Evolutionary conservation across 2,113 vertebrate genomes (phyloP), one percentile per base, ranked within the genome.

Genomic region (Varanus komodoensis): DNA sequence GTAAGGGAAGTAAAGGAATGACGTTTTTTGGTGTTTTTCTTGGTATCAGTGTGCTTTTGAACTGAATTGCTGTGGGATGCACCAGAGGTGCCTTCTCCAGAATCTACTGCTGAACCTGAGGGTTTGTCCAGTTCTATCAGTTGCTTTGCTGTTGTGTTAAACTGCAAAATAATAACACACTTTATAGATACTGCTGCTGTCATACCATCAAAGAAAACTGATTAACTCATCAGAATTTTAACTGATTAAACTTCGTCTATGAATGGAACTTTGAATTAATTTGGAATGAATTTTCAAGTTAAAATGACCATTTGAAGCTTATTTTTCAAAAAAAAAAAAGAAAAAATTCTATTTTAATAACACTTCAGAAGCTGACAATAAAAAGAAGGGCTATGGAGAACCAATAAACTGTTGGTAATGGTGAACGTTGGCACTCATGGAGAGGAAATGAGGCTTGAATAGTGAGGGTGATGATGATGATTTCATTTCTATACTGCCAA

Each of bases 1-100:
- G 98, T 99, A 93, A 99, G 98, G 34, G 99, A 99, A 79, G 99
- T 99, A 97, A 99, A 99, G 82, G 99, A 99, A 97, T 99, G 99
- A 1, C 99, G 97, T 95, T 99, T 99, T 97, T 98, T 99, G 97
- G 98, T 99, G 97, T 99, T 99, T 98, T 99, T 99, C 98, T 99
- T 99, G 81, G 98, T 97, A 68, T 98, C 98, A 0, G 95, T 93
- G 87, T 98, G 97, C 96, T 98, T 99, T 93, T 98, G 97, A 78
- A 95, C 96, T 54, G 98, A 97, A 89, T 96, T 98, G 97, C 95
- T 97, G 92, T 98, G 98, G 91, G 97, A 95, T 86, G 97, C 96
- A 0, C 97, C 97, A 44, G 98, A 98, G 84, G 98, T 95, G 84
- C 99, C 98, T 96, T 99, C 99, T 78, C 97, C 98, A 12, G 97